Evolutionary conservation across 2,888 invertebrate genomes (phyloP), one percentile per base, ranked within the genome.

Genomic region (Tineola bisselliella): DNA sequence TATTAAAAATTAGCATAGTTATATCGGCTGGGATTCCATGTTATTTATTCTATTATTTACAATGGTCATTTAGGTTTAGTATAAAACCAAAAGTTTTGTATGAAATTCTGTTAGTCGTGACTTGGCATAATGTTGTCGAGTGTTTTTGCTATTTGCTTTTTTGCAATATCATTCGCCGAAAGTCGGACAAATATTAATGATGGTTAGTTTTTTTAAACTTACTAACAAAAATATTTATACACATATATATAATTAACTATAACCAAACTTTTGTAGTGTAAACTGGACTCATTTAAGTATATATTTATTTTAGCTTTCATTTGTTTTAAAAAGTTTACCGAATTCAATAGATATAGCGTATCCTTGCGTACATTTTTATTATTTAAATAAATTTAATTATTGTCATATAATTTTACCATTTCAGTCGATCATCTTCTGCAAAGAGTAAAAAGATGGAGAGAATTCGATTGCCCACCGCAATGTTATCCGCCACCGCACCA

Each of bases 141-240:
- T 63, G 59, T 69, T 66, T 73, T 71, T 54, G 72, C 73, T 31
- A 62, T 76, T 13, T 62, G 76, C 33, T 43, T 75, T 52, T 62
- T 66, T 11, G 44, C 66, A 10, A 60, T 69, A 48, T 62, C 67
- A 61, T 65, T 72, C 11, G 43, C 66, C 11, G 70, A 75, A 59
- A 63, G 67, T 11, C 65, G 66, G 1, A 66, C 63, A 2, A 70
- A 68, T 58, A 70, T 67, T 63, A 61, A 69, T 8, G 66, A 70
- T 69, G 70, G 79, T 80, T 68, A 79, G 79, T 75, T 63, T 33
- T 6, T 12, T 43, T 30, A 31, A 2, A 48, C 4, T n/a, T n/a
- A n/a, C n/a, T n/a, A n/a, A n/a, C n/a, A n/a, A n/a, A n/a, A n/a
- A n/a, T n/a, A n/a, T n/a, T n/a, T n/a, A n/a, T n/a, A n/a, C n/a